Evolutionary conservation across 2,888 invertebrate genomes (phyloP).

Genomic region (Phasia obesa): DNA sequence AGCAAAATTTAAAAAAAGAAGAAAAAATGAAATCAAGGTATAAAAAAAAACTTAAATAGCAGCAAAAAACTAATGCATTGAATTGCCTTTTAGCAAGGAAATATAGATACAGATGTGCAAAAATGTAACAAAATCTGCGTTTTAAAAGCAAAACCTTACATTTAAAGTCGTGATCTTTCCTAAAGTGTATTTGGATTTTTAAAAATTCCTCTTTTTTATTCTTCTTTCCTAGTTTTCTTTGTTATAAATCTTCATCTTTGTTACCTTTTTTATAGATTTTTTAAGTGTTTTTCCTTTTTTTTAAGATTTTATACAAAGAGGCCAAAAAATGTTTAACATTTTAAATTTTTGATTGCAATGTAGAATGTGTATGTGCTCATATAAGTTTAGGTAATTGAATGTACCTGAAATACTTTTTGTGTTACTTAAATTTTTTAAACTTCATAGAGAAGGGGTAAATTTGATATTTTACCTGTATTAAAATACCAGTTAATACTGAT

Average conservation of each 20-base stretch:
- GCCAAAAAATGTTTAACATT: constrained; percentile 36
- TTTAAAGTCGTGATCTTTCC: constrained; percentile 37
- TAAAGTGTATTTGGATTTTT: constrained; percentile 47
- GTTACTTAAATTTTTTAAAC: not conserved
- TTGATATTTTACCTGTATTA: constrained; percentile 52
- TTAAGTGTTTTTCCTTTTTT: constrained; percentile 12
- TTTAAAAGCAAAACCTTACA: constrained; percentile 25
- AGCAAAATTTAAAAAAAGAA: no score
- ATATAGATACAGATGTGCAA: not conserved
- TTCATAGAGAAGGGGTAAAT: not conserved
- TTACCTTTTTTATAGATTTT: constrained; percentile 58
- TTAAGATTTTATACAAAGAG: not conserved
- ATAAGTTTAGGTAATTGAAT: constrained; percentile 6
- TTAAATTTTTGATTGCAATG: constrained; percentile 51
- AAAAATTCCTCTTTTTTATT: not conserved
- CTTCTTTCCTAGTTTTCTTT: constrained; percentile 66
- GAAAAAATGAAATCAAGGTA: no score
- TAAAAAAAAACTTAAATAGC: no score
- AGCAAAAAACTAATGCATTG: no score
- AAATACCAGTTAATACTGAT: constrained; percentile 75
- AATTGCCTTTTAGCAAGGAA: no score
- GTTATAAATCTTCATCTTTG: constrained; percentile 80
- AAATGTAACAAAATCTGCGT: constrained; percentile 36
- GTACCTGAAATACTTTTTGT: constrained; percentile 8
- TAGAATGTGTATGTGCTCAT: constrained; percentile 10